phyloP scores from a whole-genome alignment of 2,888 invertebrate species.

The Noctua fimbriata region DNA sequence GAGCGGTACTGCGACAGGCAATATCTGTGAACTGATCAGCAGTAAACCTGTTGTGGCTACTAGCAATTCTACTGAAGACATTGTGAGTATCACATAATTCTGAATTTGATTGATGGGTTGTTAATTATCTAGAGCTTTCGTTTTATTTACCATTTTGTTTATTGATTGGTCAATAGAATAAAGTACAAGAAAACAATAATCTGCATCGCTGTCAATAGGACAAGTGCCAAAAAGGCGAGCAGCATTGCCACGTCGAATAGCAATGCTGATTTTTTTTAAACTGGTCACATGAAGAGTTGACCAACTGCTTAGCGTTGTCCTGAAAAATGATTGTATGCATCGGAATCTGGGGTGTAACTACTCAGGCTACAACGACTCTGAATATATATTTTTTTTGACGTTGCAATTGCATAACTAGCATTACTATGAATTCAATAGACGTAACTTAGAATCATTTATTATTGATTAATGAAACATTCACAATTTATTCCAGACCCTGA shows the following conservation, averaged over 20 bases:
- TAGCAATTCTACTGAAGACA: conserved; percentile 48
- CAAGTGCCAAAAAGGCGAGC: background rate
- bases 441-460: too few relatives aligned
- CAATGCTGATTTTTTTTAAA: background rate
- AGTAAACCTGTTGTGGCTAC: conserved; percentile 48
- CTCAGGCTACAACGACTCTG: background rate
- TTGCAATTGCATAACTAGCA: background rate
- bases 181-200: too few relatives aligned
- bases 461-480: background rate
- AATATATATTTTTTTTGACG: background rate
- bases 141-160: too few relatives aligned
- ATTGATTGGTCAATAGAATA: too few relatives aligned
- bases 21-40: conserved; percentile 82
- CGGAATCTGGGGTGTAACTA: background rate
- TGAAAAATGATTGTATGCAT: background rate
- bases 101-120: background rate
- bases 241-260: background rate
- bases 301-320: background rate
- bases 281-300: background rate
- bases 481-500: conserved; percentile 76
- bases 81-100: conserved; percentile 51
- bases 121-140: background rate
- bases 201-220: background rate
- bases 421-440: background rate
- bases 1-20: conserved; percentile 70